Conservation (phyloP, 2,888 invertebrate genomes). For the Slavum lentiscoides region DNA sequence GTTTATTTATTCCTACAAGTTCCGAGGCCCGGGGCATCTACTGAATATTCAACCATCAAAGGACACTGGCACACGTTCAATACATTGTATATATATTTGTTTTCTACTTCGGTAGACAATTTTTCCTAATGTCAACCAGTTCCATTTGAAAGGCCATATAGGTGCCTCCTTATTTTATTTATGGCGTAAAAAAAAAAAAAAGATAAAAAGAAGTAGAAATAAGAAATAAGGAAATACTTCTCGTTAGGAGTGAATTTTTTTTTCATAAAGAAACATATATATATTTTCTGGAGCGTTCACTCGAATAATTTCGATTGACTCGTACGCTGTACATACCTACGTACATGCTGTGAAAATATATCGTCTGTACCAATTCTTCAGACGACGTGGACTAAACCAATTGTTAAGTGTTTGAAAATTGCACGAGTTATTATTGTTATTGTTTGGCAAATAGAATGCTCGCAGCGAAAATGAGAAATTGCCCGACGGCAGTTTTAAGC, state of each 20-base stretch:
- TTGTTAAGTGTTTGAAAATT: conserved; percentile 17
- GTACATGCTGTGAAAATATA: not conserved
- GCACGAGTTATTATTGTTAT: conserved; percentile 5
- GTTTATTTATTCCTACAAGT: conserved; percentile 47
- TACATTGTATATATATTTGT: not conserved
- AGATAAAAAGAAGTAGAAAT: not conserved
- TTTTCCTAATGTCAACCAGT: conserved; percentile 23
- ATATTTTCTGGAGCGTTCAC: not conserved
- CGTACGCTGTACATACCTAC: too few relatives aligned
- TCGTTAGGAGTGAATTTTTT: not conserved
- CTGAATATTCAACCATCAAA: conserved; percentile 39
- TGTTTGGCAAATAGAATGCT: conserved; percentile 15
- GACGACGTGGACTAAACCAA: conserved; percentile 10
- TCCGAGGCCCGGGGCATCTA: not conserved
- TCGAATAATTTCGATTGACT: not conserved
- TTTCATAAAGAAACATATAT: not conserved
- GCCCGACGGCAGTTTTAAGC: conserved; percentile 2
- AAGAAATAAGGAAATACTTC: not conserved
- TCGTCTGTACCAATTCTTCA: not conserved
- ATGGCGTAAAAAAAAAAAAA: not conserved
- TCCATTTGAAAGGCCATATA: not conserved
- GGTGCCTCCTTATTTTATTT: not conserved
- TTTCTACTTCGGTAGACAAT: conserved; percentile 27
- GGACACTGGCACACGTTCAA: not conserved
- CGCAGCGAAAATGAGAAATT: not conserved